phyloP scores from a whole-genome alignment of 2,113 vertebrate species.

The Bagarius yarrelli region DNA sequence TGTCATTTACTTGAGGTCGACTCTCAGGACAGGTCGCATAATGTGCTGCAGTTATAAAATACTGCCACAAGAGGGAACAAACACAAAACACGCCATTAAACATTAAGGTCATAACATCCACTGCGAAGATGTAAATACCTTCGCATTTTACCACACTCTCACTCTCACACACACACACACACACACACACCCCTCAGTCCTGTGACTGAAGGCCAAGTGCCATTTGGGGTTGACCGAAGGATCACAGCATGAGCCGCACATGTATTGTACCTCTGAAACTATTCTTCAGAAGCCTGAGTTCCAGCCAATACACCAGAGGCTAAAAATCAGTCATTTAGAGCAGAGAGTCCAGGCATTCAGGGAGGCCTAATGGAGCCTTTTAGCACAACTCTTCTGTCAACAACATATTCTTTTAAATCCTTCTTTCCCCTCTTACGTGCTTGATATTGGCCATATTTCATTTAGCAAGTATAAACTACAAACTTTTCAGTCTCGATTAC shows the following conservation, averaged over 20 bases:
- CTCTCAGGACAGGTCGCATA: neutral
- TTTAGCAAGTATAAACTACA: neutral
- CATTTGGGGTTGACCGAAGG: constrained; percentile 20
- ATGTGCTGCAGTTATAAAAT: neutral
- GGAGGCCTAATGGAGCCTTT: constrained; percentile 22
- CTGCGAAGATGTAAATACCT: neutral
- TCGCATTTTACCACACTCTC: neutral
- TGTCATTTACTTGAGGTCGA: neutral
- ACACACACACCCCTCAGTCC: constrained; percentile 8
- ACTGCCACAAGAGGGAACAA: constrained; percentile 39
- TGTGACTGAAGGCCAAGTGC: constrained; percentile 29
- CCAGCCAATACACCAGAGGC: constrained; percentile 41
- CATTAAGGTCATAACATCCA: neutral
- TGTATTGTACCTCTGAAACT: constrained; percentile 28
- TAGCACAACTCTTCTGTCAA: constrained; percentile 24
- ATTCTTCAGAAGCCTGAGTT: constrained; percentile 45
- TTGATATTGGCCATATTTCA: constrained; percentile 18
- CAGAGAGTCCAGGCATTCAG: constrained; percentile 1
- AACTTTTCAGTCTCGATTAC: neutral
- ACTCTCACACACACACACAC: neutral
- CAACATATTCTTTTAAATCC: constrained; percentile 24
- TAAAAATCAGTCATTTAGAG: constrained; percentile 39
- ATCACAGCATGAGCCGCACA: constrained; percentile 30
- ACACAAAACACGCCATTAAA: neutral
- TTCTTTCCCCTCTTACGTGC: neutral